Evolutionary conservation across 2,113 vertebrate genomes (phyloP).

Genomic region (Cebidichthys violaceus): DNA sequence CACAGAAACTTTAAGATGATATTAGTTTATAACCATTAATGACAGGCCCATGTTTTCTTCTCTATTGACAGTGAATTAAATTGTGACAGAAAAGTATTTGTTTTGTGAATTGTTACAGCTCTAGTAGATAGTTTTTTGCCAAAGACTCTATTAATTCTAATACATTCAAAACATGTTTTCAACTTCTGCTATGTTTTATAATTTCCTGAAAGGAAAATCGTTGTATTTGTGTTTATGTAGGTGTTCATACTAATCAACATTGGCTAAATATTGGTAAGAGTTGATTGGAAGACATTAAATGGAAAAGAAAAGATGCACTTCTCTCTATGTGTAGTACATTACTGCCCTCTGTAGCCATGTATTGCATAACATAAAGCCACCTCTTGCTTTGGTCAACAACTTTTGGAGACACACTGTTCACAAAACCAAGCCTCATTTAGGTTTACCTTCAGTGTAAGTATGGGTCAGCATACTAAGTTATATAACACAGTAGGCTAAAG

Average conservation of each 20-base stretch:
- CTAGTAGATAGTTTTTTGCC: not conserved
- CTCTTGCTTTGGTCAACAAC: not conserved
- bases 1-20: not conserved
- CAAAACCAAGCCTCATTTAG: not conserved
- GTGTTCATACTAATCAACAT: not conserved
- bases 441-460: not conserved
- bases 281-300: not conserved
- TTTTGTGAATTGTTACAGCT: not conserved
- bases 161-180: not conserved
- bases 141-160: not conserved
- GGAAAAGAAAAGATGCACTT: not conserved
- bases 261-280: not conserved
- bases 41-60: not conserved
- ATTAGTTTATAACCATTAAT: not conserved
- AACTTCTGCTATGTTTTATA: not conserved
- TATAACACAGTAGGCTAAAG: slow-evolving; percentile 37
- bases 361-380: not conserved
- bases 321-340: not conserved
- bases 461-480: slow-evolving; percentile 29
- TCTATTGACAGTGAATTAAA: not conserved
- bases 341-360: not conserved
- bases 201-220: not conserved
- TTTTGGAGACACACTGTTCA: not conserved
- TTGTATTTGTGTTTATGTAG: not conserved
- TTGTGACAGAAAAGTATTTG: not conserved